Conservation (phyloP, 2,888 invertebrate species). For the Apodemia duryi region DNA sequence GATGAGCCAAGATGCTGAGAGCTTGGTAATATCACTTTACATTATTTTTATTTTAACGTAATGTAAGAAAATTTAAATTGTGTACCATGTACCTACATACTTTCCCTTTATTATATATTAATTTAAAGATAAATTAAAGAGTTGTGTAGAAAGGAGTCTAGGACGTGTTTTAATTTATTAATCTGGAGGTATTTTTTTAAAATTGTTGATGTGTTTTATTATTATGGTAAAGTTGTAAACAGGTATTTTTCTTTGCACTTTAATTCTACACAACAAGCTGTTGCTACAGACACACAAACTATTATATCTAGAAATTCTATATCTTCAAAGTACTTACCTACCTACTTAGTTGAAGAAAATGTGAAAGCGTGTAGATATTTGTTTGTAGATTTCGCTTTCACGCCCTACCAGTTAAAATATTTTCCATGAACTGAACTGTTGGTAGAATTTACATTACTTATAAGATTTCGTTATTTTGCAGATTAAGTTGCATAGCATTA, state of each 20-base stretch:
- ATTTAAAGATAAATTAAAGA: not conserved
- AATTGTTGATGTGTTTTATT: not conserved
- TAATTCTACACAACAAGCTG: not conserved
- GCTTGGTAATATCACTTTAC: constrained; percentile 81
- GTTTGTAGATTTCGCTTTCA: constrained; percentile 13
- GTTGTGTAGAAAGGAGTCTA: not conserved
- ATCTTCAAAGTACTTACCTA: not conserved
- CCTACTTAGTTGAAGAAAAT: not conserved
- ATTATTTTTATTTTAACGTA: constrained; percentile 36
- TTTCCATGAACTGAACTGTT: constrained; percentile 7
- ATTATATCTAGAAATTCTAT: not conserved
- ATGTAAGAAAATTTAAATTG: not conserved
- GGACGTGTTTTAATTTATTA: no score
- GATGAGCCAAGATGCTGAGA: constrained; percentile 86
- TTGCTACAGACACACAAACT: not conserved
- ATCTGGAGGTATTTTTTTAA: not conserved
- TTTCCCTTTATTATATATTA: not conserved
- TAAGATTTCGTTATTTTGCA: not conserved
- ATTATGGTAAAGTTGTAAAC: not conserved
- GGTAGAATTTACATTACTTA: not conserved
- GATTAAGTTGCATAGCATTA: no score
- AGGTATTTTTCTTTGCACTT: not conserved
- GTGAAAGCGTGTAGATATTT: constrained; percentile 5
- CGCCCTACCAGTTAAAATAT: constrained; percentile 9
- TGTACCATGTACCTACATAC: not conserved